A percentile compares a stretch with the other conserved stretches of the same genome.
Evolutionary conservation across 2,888 invertebrate species (phyloP).

Genomic region (Xestobium rufovillosum): DNA sequence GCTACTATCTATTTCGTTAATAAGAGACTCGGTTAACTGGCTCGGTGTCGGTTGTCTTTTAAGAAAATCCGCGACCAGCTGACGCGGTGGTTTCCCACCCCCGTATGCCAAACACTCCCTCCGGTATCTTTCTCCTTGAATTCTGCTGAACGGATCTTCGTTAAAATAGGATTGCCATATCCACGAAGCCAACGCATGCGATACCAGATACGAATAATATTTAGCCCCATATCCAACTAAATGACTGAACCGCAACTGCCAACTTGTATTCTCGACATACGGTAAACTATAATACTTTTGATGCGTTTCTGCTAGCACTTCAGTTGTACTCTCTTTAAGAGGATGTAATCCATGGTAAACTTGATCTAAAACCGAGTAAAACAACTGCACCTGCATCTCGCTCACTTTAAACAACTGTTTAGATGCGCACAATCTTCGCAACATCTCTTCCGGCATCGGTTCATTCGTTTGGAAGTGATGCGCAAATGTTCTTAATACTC

Average conservation of each 20-base stretch:
- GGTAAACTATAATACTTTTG: constrained; percentile 78
- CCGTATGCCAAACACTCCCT: constrained; percentile 75
- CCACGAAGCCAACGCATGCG: constrained; percentile 84
- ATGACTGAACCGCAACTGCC: constrained; percentile 95
- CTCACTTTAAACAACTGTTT: constrained; percentile 84
- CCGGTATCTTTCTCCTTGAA: constrained; percentile 73
- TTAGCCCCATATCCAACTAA: constrained; percentile 97
- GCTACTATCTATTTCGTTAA: constrained; percentile 67
- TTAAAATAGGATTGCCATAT: constrained; percentile 88
- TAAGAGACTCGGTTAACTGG: constrained; percentile 71
- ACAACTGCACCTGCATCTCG: constrained; percentile 76
- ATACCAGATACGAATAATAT: constrained; percentile 96
- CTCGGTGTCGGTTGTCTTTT: constrained; percentile 67
- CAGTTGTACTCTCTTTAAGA: constrained; percentile 53
- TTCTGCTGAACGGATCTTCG: constrained; percentile 64
- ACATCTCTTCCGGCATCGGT: constrained; percentile 70
- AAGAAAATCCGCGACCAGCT: constrained; percentile 72
- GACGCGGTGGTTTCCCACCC: constrained; percentile 75
- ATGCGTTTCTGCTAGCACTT: constrained; percentile 69
- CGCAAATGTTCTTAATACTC: constrained; percentile 79
- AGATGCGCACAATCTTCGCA: constrained; percentile 73
- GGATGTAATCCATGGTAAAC: constrained; percentile 68
- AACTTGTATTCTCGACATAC: constrained; percentile 85
- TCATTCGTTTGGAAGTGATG: constrained; percentile 86
- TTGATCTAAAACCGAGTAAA: constrained; percentile 89